Evolutionary conservation across 2,888 invertebrate genomes (phyloP), one percentile per base, ranked within the genome.

Genomic region (Caenorhabditis sp.): DNA sequence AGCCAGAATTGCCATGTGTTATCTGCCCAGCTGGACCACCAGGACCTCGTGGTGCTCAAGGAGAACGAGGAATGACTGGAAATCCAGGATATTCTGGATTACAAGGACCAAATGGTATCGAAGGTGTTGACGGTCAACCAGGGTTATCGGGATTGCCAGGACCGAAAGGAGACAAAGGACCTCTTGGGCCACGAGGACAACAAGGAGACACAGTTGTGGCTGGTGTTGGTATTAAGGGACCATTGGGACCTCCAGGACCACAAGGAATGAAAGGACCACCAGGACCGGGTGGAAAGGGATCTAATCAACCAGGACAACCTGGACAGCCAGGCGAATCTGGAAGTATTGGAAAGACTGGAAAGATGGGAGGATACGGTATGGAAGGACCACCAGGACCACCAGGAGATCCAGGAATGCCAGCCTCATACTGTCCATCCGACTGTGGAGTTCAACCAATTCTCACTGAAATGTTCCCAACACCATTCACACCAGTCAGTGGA

Each of bases 11-110:
- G 36, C 86, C 87, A 7, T 87, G 87, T 63, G 83, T 84, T 7
- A 84, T 87, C 52, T 87, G 87, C 54, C 87, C 87, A 23, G 86
- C 81, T 27, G 87, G 87, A 54, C 87, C 87, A n/a, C 85, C 85
- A 21, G 86, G 87, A 49, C 83, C 83, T 58, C 66, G 82, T 57
- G 88, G 88, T 57, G 68, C 78, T n/a, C 87, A 86, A 66, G 88
- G 87, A 57, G 87, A 87, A 60, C 78, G 86, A 36, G 88, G 86
- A 17, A 70, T 82, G 60, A 65, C 81, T 23, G 87, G 84, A 25
- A 58, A 70, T 5, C 68, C 71, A 54, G 87, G 85, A 53, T 66
- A 64, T 57, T 25, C 50, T 59, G 88, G 84, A 21, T 58, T 66
- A 27, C 70, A 73, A 36, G 87, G 85, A 43, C 80, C 77, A 3